Base-by-base conservation (phyloP, 2,113 vertebrate genomes). In the Dendrocopos noguchii region DNA sequence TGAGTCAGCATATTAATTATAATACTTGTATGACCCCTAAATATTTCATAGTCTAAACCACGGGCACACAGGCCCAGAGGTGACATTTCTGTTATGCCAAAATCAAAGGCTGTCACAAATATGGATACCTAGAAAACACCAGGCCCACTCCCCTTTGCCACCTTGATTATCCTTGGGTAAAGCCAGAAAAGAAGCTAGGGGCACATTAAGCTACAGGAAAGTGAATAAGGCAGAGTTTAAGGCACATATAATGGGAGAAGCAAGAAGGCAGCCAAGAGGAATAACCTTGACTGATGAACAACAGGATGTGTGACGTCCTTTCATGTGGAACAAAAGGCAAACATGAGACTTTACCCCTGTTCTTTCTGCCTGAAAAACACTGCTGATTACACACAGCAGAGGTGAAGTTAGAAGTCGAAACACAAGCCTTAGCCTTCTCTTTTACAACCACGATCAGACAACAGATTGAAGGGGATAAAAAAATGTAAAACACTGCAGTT, bases 361-460 rank as follows among this genome's bases (percentile, higher is more conserved):
- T 93, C 89, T 85, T 95, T 94, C 95, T 95, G 91, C 91, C 84
- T 96, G 96, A 92, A 91, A 89, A 95, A n/a, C 89, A 65, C 36
- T 44, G 7, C 67, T 91, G 89, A 93, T 61, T 96, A 73, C 75
- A 91, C 53, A 64, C 17, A 71, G 81, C 84, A 93, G 87, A 96
- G 87, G 80, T 94, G 88, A 93, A 82, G 25, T 53, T 87, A 82
- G 67, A 94, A 93, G 92, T 96, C 92, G 93, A 89, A 89, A 91
- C 80, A 71, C 46, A 67, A 87, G 28, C 67, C 50, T 84, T 46
- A 63, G 63, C 77, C 74, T 76, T 84, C 66, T 88, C 36, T 80
- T 88, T 96, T 90, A 91, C 84, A 84, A 20, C 17, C 56, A 74
- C 42, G 82, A 63, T 28, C 67, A 92, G 64, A 42, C 47, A 66